Conservation (phyloP, 2,888 invertebrate genomes). For the Campoplex nolae region DNA sequence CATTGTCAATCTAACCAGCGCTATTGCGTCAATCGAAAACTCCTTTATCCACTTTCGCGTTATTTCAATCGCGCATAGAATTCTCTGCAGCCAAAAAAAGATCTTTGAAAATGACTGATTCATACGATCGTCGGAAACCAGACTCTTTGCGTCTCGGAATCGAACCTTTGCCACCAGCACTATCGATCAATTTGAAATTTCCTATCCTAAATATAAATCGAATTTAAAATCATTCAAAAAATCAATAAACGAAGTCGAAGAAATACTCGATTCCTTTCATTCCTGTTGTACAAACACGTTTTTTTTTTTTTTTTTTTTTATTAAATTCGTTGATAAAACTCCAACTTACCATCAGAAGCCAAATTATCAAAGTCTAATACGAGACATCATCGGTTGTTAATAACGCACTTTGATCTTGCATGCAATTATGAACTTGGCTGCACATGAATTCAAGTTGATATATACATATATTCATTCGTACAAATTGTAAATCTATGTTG, state of each 20-base stretch:
- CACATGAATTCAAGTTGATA: neutral
- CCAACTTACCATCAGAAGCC: neutral
- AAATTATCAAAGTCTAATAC: neutral
- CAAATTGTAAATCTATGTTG: neutral
- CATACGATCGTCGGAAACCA: too few relatives aligned
- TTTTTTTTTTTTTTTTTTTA: too few relatives aligned
- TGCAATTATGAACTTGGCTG: conserved; percentile 50
- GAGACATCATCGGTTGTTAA: conserved; percentile 27
- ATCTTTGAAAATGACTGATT: too few relatives aligned
- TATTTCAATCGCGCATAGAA: neutral
- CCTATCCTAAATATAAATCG: neutral
- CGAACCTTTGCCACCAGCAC: too few relatives aligned
- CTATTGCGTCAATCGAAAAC: too few relatives aligned
- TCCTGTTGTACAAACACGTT: too few relatives aligned
- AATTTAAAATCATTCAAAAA: neutral
- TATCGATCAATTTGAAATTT: too few relatives aligned
- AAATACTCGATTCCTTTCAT: too few relatives aligned
- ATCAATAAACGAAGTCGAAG: neutral
- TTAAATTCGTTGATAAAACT: neutral
- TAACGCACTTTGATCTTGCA: conserved; percentile 52
- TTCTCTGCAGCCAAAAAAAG: neutral
- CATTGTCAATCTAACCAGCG: neutral
- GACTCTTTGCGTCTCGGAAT: too few relatives aligned
- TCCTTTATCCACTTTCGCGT: too few relatives aligned
- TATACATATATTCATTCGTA: neutral